Percentiles rank a stretch among this genome's conserved stretches.
These are phyloP conservation scores for Agraylea sexmaculata DNA, from an alignment of 1,140 invertebrate species.

Conservation along the genomic window DNA sequence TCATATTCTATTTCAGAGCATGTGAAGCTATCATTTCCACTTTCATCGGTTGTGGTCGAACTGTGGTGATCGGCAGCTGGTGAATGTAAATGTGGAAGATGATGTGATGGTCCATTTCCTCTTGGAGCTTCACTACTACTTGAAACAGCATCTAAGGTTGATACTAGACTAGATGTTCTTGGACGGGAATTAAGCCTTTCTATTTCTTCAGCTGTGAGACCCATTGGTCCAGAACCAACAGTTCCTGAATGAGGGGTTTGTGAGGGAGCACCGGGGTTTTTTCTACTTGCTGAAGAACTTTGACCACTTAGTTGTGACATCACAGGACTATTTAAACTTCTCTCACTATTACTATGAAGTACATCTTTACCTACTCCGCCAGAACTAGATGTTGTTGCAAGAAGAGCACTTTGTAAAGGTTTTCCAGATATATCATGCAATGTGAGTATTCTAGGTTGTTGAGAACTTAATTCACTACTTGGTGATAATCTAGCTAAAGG, in stretches of 20 bases:
- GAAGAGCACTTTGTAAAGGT: conserved; percentile 72
- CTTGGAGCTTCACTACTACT: conserved; percentile 76
- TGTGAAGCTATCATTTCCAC: conserved; percentile 93
- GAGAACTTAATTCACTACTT: conserved; percentile 80
- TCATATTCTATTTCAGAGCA: conserved; percentile 97
- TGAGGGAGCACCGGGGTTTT: conserved; percentile 45
- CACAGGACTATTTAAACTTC: conserved; percentile 80
- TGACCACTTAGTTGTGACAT: conserved; percentile 80
- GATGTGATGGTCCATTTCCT: conserved; percentile 50
- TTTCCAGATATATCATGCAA: conserved; percentile 89
- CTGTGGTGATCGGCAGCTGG: conserved; percentile 61
- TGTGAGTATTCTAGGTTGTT: conserved; percentile 82
- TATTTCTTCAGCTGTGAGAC: conserved; percentile 85
- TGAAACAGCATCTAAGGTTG: conserved; percentile 84
- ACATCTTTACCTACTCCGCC: conserved; percentile 73
- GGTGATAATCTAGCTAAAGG: conserved; percentile 81
- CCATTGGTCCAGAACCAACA: conserved; percentile 54
- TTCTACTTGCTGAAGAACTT: conserved; percentile 63
- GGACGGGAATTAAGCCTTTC: conserved; percentile 79
- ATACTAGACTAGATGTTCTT: conserved; percentile 77
- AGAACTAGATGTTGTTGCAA: conserved; percentile 78
- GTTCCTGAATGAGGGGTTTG: conserved; percentile 48
- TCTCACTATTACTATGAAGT: conserved; percentile 76
- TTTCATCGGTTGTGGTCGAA: conserved; percentile 85
- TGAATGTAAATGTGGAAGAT: conserved; percentile 51